Conservation (phyloP, 2,797 vertebrate genomes). For the Arrhamphus sclerolepis region DNA sequence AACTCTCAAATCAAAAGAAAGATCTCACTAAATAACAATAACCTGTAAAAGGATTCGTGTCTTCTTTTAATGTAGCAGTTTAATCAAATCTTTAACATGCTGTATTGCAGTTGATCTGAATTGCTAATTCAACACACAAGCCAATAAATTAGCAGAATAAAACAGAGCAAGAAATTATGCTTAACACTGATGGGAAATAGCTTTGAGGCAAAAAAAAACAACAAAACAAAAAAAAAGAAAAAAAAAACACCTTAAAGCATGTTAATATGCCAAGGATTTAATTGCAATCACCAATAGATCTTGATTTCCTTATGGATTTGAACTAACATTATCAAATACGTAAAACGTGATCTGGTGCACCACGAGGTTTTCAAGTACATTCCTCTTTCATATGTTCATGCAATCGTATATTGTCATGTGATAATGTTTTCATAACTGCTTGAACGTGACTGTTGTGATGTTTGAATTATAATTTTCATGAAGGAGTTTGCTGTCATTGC, state of each 20-base stretch:
- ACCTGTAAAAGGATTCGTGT: constrained; percentile 3
- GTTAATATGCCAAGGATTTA: constrained; percentile 50
- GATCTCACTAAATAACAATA: constrained; percentile 2
- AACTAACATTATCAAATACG: constrained; percentile 46
- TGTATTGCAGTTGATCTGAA: constrained; percentile 20
- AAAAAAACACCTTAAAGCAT: constrained; percentile 38
- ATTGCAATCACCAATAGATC: constrained; percentile 31
- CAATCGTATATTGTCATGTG: not conserved
- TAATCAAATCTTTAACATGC: constrained; percentile 1
- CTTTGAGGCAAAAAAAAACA: not conserved
- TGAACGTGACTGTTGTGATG: not conserved
- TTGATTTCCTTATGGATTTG: constrained; percentile 44
- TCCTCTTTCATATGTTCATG: constrained; percentile 9
- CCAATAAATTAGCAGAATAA: constrained; percentile 18
- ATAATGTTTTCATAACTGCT: constrained; percentile 19
- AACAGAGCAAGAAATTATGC: constrained; percentile 11
- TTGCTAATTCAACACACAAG: constrained; percentile 16
- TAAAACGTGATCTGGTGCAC: constrained; percentile 39
- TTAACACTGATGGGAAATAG: constrained; percentile 25
- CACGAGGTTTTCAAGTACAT: constrained; percentile 10
- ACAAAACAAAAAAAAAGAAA: no score
- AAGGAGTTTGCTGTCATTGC: no score
- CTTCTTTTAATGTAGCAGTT: constrained; percentile 5
- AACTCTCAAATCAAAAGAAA: constrained; percentile 3
- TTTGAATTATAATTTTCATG: no score